phyloP scores from a whole-genome alignment of 2,888 invertebrate species.

The Lasius fuliginosus region DNA sequence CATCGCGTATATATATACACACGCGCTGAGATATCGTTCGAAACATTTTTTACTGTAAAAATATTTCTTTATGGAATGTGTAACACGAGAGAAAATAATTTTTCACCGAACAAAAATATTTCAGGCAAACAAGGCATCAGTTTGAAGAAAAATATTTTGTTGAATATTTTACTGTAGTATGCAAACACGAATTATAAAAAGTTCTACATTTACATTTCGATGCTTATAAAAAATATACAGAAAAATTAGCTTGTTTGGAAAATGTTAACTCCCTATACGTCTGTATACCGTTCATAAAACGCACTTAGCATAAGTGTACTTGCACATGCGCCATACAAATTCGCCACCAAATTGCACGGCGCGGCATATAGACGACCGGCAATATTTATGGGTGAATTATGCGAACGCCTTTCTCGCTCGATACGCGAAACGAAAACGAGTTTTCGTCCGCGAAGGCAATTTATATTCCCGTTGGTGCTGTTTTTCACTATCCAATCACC shows the following conservation, averaged over 20 bases:
- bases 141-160: background rate
- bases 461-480: constrained; percentile 43
- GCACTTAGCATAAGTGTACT: constrained; percentile 60
- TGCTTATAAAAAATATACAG: background rate
- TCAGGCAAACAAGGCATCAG: background rate
- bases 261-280: constrained; percentile 14
- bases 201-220: background rate
- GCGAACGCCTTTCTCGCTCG: constrained; percentile 60
- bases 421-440: constrained; percentile 59
- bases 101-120: background rate
- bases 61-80: background rate
- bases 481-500: constrained; percentile 52
- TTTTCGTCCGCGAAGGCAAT: constrained; percentile 38
- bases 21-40: background rate
- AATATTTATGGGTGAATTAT: constrained; percentile 73
- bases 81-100: constrained; percentile 3
- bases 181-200: background rate
- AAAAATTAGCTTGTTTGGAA: background rate
- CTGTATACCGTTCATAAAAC: constrained; percentile 58
- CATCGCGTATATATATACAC: background rate
- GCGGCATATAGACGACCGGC: constrained; percentile 26
- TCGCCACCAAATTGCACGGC: constrained; percentile 63
- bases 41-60: constrained; percentile 6
- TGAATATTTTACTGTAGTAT: background rate
- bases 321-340: constrained; percentile 68